Evolutionary conservation across 2,888 invertebrate genomes (phyloP).

Genomic region (Phengaris alcon): DNA sequence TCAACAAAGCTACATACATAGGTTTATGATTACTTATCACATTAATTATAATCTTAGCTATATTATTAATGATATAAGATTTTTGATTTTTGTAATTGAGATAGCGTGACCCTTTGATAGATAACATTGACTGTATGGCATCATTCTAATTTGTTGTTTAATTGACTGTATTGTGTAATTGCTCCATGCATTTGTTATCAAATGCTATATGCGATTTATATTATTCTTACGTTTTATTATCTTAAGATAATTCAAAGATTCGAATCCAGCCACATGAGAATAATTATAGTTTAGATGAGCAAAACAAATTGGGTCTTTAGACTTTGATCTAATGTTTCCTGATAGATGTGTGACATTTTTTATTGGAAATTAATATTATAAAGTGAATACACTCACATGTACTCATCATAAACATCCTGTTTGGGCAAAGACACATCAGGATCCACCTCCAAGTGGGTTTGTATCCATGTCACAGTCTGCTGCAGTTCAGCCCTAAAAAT

Average conservation of each 20-base stretch:
- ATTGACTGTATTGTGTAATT: constrained; percentile 5
- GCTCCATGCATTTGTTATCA: constrained; percentile 3
- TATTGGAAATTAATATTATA: background rate
- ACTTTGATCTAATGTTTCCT: too few relatives aligned
- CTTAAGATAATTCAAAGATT: too few relatives aligned
- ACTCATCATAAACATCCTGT: constrained; percentile 97
- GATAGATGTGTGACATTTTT: too few relatives aligned
- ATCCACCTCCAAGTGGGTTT: constrained; percentile 95
- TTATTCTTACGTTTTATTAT: too few relatives aligned
- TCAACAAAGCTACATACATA: constrained; percentile 1
- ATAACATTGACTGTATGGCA: constrained; percentile 23
- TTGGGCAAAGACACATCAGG: constrained; percentile 95
- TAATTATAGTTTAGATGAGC: too few relatives aligned
- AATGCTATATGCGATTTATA: background rate
- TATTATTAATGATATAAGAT: constrained; percentile 30
- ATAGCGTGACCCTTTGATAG: constrained; percentile 33
- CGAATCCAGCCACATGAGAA: too few relatives aligned
- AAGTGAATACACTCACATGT: constrained; percentile 83
- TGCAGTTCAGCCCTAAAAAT: constrained; percentile 88
- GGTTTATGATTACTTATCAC: constrained; percentile 9
- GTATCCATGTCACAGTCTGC: constrained; percentile 96
- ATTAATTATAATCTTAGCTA: constrained; percentile 11
- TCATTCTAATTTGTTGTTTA: constrained; percentile 12
- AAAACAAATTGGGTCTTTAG: too few relatives aligned
- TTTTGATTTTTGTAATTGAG: constrained; percentile 32